Percentiles rank a stretch among this genome's conserved stretches.
Conservation (phyloP, 2,888 invertebrate species). For the Latrodectus hesperus region DNA sequence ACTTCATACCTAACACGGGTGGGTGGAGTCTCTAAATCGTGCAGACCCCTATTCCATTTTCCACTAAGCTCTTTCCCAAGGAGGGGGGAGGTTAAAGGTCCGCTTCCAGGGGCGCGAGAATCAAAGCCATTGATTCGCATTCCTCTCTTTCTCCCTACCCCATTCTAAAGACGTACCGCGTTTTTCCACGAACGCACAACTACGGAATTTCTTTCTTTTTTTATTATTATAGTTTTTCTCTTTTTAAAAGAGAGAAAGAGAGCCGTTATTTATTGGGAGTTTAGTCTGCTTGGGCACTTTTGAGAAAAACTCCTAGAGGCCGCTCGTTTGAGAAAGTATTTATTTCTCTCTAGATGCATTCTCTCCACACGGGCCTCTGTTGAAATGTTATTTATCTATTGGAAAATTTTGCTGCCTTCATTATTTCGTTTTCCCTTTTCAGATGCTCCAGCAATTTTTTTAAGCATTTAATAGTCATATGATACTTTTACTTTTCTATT, state of each 20-base stretch:
- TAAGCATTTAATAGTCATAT: too few species aligned
- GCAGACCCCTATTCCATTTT: not conserved
- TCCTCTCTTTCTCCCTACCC: conserved; percentile 7
- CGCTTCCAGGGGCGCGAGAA: conserved; percentile 63
- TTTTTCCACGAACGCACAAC: conserved; percentile 61
- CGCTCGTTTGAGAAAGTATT: not conserved
- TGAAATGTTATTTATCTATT: not conserved
- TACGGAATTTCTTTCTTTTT: conserved; percentile 43
- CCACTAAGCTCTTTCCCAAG: conserved; percentile 12
- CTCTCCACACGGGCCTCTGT: conserved; percentile 8
- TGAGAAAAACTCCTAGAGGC: conserved; percentile 17
- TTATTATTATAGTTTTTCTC: conserved; percentile 26
- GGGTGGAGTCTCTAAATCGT: conserved; percentile 41
- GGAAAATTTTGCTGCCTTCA: too few species aligned
- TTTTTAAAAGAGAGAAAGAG: conserved; percentile 27
- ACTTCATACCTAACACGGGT: conserved; percentile 31
- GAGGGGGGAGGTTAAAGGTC: conserved; percentile 51
- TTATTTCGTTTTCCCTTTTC: too few species aligned
- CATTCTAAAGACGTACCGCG: conserved; percentile 38
- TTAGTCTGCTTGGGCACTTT: conserved; percentile 2
- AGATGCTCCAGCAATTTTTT: too few species aligned
- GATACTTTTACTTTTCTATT: too few species aligned
- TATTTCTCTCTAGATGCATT: conserved; percentile 2
- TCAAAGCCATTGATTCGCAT: conserved; percentile 65
- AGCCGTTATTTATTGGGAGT: conserved; percentile 58